These are phyloP conservation scores for Antheraea mylitta DNA, from an alignment of 1,140 invertebrate species.

Conservation along the genomic window DNA sequence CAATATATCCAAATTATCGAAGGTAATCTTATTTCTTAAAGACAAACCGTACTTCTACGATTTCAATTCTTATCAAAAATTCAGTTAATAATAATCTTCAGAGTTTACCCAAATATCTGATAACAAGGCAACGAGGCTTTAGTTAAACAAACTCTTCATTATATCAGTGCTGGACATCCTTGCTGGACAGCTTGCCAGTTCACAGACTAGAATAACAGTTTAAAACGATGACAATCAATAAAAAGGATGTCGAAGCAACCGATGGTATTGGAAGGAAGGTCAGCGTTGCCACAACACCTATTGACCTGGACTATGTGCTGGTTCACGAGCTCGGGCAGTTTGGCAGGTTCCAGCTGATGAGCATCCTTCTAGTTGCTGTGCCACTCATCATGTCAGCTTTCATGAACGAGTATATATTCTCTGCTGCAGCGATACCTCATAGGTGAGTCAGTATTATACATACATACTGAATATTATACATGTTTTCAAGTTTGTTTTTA, in stretches of 20 bases:
- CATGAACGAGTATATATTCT: slow-evolving; percentile 59
- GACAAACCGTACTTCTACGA: neutral
- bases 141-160: neutral
- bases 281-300: slow-evolving; percentile 19
- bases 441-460: slow-evolving; percentile 28
- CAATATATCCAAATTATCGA: neutral
- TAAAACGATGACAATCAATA: neutral
- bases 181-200: neutral
- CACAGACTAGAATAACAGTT: neutral
- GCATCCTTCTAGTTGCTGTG: slow-evolving; percentile 43
- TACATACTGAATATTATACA: too few species aligned
- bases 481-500: too few species aligned
- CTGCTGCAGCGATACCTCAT: slow-evolving; percentile 56
- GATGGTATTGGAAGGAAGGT: neutral
- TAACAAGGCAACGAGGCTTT: neutral
- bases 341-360: slow-evolving; percentile 45
- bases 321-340: slow-evolving; percentile 59
- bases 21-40: neutral
- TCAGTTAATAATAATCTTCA: neutral
- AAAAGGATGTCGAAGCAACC: neutral
- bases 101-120: neutral
- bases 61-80: neutral
- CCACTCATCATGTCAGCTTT: slow-evolving; percentile 56
- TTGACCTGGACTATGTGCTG: slow-evolving; percentile 50
- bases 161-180: neutral